phyloP scores from a whole-genome alignment of 2,113 vertebrate genomes.

The Gila orcuttii region DNA sequence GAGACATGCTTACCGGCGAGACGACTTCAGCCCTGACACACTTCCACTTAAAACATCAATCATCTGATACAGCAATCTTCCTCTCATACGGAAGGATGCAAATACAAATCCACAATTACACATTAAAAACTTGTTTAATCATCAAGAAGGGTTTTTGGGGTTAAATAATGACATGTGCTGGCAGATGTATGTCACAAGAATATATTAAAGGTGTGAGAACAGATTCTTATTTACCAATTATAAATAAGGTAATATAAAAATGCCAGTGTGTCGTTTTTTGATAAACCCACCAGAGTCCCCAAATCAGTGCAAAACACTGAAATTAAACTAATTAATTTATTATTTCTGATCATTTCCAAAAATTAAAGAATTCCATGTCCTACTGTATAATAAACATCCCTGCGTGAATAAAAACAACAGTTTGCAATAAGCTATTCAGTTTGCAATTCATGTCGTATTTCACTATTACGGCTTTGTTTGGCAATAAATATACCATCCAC shows the following conservation, averaged over 20 bases:
- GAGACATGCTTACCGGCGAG: constrained; percentile 24
- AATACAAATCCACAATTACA: neutral
- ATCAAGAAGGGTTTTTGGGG: neutral
- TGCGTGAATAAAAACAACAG: neutral
- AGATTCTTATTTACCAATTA: neutral
- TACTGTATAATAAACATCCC: neutral
- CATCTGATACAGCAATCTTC: constrained; percentile 18
- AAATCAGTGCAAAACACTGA: neutral
- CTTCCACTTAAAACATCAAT: constrained; percentile 37
- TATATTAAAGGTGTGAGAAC: neutral
- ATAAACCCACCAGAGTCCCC: constrained; percentile 11
- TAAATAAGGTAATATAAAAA: neutral
- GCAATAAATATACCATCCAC: neutral
- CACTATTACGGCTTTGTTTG: neutral
- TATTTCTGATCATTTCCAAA: constrained; percentile 12
- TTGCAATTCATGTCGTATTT: neutral
- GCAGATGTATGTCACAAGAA: neutral
- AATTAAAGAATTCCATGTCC: neutral
- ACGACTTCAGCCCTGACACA: constrained; percentile 21
- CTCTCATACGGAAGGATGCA: neutral
- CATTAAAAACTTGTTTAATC: neutral
- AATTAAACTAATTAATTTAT: neutral
- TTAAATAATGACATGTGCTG: neutral
- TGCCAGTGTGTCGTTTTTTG: neutral
- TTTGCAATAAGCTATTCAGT: neutral